phyloP scores from a whole-genome alignment of 2,113 vertebrate genomes.

The Xyliphius kryptos region DNA sequence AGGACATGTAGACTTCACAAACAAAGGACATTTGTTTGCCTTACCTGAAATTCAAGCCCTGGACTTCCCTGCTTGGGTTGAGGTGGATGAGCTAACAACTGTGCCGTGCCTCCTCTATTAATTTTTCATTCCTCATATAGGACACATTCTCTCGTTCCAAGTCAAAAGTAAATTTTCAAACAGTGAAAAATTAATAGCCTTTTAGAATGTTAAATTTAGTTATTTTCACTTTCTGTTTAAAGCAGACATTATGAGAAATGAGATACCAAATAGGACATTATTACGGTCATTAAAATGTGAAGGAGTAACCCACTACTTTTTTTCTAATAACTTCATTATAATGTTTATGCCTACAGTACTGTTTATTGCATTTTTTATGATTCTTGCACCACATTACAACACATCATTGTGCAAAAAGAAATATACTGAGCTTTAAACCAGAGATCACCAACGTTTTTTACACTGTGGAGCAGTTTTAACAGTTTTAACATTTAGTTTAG shows the following conservation, averaged over 20 bases:
- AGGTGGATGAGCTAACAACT: too few relatives aligned
- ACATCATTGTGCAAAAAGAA: background rate
- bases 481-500: too few relatives aligned
- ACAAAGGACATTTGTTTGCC: too few relatives aligned
- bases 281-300: conserved; percentile 15
- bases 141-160: too few relatives aligned
- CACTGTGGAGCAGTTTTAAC: too few relatives aligned
- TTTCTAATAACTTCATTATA: background rate
- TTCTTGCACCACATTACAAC: background rate
- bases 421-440: too few relatives aligned
- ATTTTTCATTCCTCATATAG: too few relatives aligned
- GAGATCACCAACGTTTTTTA: too few relatives aligned
- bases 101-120: too few relatives aligned
- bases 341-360: background rate
- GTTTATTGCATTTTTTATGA: background rate
- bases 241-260: conserved; percentile 15
- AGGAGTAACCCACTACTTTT: background rate
- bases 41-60: too few relatives aligned
- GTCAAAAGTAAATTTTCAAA: background rate
- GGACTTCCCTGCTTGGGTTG: too few relatives aligned
- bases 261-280: conserved; percentile 17
- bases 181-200: conserved; percentile 15
- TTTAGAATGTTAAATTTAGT: conserved; percentile 11
- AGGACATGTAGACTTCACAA: too few relatives aligned
- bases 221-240: background rate